Evolutionary conservation across 2,113 vertebrate genomes (phyloP).

Genomic region (Orthonyx spaldingii): DNA sequence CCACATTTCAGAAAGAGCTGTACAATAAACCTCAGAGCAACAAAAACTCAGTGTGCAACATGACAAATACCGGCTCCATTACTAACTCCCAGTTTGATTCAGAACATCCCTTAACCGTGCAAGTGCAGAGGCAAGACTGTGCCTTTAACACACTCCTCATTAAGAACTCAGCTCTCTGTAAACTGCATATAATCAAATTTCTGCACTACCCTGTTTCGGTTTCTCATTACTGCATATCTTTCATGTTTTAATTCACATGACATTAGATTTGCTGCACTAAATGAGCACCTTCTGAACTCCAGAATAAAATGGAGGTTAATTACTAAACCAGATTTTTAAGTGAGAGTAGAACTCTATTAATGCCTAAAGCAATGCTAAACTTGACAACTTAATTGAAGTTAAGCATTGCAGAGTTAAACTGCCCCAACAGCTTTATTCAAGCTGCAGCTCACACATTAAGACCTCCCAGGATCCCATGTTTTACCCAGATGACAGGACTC

Average conservation of each 20-base stretch:
- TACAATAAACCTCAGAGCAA: background rate
- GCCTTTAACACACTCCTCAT: background rate
- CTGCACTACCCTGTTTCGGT: conserved; percentile 7
- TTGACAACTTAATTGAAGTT: conserved; percentile 46
- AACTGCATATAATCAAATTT: conserved; percentile 22
- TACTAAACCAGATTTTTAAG: conserved; percentile 58
- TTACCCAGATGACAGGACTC: background rate
- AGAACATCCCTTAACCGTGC: background rate
- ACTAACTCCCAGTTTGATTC: background rate
- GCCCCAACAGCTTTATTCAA: conserved; percentile 26
- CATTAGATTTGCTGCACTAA: conserved; percentile 29
- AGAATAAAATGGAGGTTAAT: conserved; percentile 52
- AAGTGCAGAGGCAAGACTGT: background rate
- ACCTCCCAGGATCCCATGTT: background rate
- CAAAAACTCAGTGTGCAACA: background rate
- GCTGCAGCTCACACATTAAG: background rate
- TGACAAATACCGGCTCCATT: background rate
- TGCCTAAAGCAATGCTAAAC: conserved; percentile 52
- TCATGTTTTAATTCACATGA: conserved; percentile 52
- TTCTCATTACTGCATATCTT: conserved; percentile 34
- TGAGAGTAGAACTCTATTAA: conserved; percentile 59
- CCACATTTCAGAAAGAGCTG: background rate
- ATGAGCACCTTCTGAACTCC: conserved; percentile 43
- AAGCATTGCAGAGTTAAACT: conserved; percentile 37
- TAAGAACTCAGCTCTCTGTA: background rate